Base-by-base conservation (phyloP, 2,888 invertebrate species). In the Drosophila kuntzei region DNA sequence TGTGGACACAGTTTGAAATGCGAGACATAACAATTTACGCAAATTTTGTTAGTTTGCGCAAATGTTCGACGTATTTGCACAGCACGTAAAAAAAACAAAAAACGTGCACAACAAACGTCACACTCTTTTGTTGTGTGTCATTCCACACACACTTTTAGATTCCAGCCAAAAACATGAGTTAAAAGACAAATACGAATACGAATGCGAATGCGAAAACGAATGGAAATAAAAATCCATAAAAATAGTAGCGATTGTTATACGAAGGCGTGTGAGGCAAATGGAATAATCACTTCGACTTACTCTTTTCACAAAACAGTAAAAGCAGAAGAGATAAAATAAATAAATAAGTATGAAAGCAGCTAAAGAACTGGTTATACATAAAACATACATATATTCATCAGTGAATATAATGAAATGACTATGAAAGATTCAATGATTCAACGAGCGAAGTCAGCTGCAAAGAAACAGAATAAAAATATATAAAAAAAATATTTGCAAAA, bases 61-160 rank as follows among this genome's bases (percentile, higher is more conserved):
- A 71, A 62, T 76, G 61, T 53, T 75, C 18, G 46, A 62, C 53
- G 55, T 54, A 65, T 76, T 76, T 76, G 49, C 51, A 55, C 41
- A 64, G 46, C 58, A 58, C 47, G 37, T 47, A 55, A 41, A 44
- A 73, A 32, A 37, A 32, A 22, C 22, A 47, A 55, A 43, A 20
- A 76, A 71, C 77, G 77, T 75, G 55, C 61, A 53, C 16, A 54
- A 39, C 46, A 46, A 46, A 46, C 61, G 47, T 71, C 66, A 61
- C 50, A 46, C n/a, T 25, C 36, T 27, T 39, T 55, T 51, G 25
- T 60, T 29, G 41, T 22, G 20, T 54, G 25, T 12, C 51, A 51
- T 27, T 27, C 37, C 16, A 27, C 16, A 36, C n/a, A 49, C 22
- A 36, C 34, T 32, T 34, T 39, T 9, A 18, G 54, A 50, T 59